A percentile compares a stretch with the other conserved stretches of the same genome.
Evolutionary conservation across 2,113 vertebrate species (phyloP).

Genomic region (Hemiscyllium ocellatum): DNA sequence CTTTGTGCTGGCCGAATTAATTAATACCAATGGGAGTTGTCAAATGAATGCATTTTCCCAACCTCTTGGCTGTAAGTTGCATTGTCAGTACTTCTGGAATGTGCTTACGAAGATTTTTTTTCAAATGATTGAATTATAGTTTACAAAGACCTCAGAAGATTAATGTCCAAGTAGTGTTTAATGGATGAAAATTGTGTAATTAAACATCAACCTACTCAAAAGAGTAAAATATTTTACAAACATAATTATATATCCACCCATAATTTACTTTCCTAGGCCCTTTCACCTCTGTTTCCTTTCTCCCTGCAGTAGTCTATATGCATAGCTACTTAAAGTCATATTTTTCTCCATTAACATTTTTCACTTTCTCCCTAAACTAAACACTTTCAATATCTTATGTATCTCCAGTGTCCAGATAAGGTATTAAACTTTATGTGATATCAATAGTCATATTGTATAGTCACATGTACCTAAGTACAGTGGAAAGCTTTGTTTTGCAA

Average conservation of each 20-base stretch:
- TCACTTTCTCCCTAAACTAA: not conserved
- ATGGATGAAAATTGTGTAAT: not conserved
- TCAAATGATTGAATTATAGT: conserved; percentile 8
- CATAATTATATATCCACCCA: not conserved
- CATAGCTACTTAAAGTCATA: not conserved
- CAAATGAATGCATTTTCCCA: not conserved
- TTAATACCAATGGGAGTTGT: conserved; percentile 5
- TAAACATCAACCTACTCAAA: not conserved
- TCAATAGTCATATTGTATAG: too few species aligned
- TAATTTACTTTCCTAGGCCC: not conserved
- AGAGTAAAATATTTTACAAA: not conserved
- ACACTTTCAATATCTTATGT: not conserved
- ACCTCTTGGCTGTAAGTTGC: not conserved
- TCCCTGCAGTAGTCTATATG: not conserved
- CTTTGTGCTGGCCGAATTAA: not conserved
- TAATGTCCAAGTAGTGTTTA: not conserved
- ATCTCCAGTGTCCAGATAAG: not conserved
- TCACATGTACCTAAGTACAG: too few species aligned
- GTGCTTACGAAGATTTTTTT: not conserved
- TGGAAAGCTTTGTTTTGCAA: too few species aligned
- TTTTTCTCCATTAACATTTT: not conserved
- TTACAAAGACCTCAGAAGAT: not conserved
- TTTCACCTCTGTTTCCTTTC: not conserved
- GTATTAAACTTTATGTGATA: not conserved
- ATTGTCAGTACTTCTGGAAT: conserved; percentile 13